Evolutionary conservation across 1,140 invertebrate genomes (phyloP).

Genomic region (Limonius californicus): DNA sequence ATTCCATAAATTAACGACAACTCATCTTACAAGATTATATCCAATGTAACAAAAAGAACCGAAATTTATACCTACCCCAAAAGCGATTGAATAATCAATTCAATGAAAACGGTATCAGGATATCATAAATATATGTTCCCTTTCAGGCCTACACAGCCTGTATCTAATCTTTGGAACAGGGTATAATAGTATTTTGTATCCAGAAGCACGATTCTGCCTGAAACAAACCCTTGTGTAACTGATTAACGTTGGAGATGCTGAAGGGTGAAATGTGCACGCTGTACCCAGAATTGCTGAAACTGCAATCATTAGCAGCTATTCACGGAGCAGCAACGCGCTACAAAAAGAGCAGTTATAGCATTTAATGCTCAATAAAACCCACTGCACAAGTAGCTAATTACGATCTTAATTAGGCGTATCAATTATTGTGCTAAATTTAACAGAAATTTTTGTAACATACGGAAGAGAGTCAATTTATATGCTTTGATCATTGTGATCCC

Average conservation of each 20-base stretch:
- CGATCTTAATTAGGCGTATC: constrained; percentile 5
- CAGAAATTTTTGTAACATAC: neutral
- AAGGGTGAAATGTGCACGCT: neutral
- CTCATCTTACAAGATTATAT: too few species aligned
- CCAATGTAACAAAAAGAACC: too few species aligned
- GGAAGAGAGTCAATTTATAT: too few species aligned
- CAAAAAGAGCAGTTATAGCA: constrained; percentile 1
- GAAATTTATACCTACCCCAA: neutral
- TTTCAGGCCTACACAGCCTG: neutral
- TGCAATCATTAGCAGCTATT: constrained; percentile 14
- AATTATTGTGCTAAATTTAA: neutral
- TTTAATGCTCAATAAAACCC: constrained; percentile 6
- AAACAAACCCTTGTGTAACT: neutral
- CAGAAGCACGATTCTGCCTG: neutral
- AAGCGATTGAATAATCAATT: too few species aligned
- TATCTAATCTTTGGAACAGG: too few species aligned
- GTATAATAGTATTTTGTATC: neutral
- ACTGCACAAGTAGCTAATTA: constrained; percentile 10
- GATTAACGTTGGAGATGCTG: neutral
- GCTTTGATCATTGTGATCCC: too few species aligned
- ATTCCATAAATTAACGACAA: too few species aligned
- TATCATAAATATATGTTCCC: too few species aligned
- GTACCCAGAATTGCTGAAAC: constrained; percentile 3
- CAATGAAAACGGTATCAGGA: too few species aligned
- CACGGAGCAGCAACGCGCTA: neutral